Evolutionary conservation across 1,140 invertebrate species (phyloP).

Genomic region (Mizuhopecten yessoensis): DNA sequence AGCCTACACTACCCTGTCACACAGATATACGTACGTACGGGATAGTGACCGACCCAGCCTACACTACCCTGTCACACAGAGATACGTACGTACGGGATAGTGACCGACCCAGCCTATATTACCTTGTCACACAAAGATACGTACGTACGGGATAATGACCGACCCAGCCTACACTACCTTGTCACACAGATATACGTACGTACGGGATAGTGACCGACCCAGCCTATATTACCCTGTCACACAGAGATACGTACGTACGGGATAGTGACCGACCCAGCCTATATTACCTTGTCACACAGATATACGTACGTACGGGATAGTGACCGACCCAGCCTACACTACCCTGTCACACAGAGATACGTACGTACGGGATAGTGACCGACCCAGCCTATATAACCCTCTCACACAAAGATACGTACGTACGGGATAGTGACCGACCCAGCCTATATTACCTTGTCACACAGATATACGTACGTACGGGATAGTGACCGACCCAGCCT

Average conservation of each 20-base stretch:
- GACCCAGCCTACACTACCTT: neutral
- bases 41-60: no score
- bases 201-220: no score
- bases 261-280: neutral
- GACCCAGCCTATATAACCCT: no score
- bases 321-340: neutral
- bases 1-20: neutral
- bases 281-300: neutral
- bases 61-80: no score
- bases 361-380: no score
- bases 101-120: neutral
- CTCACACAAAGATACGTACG: no score
- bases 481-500: neutral
- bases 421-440: no score
- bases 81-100: no score
- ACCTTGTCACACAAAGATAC: neutral
- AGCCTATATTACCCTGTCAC: no score
- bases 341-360: neutral
- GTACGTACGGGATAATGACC: neutral
- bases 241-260: no score
- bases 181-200: neutral
- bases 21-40: no score
- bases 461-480: neutral
- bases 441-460: neutral
- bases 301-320: neutral